Percentiles rank a stretch among this genome's conserved stretches.
phyloP scores from a whole-genome alignment of 2,797 vertebrate species.

The Myotis vivesi region DNA sequence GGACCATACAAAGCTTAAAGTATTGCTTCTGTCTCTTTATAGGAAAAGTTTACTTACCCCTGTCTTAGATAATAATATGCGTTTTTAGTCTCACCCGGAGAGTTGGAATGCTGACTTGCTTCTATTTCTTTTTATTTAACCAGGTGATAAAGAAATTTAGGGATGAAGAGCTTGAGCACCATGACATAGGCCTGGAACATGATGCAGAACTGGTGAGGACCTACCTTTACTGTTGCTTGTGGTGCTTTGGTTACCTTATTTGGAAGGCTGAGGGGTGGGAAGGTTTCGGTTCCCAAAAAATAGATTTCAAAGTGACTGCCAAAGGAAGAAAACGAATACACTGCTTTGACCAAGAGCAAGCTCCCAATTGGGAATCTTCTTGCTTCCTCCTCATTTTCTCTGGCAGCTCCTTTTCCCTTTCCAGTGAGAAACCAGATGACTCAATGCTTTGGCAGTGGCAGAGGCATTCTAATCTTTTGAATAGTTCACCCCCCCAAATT shows the following conservation, averaged over 20 bases:
- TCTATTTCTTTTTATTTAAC: not conserved
- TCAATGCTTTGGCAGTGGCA: not conserved
- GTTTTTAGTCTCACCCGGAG: not conserved
- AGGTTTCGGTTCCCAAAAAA: not conserved
- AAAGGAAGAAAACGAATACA: not conserved
- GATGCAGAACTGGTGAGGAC: slow-evolving; percentile 91
- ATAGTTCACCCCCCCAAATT: not conserved
- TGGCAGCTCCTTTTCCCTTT: not conserved
- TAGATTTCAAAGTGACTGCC: not conserved
- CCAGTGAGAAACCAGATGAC: not conserved
- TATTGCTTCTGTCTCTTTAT: not conserved
- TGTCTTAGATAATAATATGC: not conserved
- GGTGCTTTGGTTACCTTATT: not conserved
- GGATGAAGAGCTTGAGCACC: slow-evolving; percentile 96
- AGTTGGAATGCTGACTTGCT: not conserved
- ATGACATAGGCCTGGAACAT: slow-evolving; percentile 92
- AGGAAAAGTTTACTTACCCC: not conserved
- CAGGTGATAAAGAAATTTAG: slow-evolving; percentile 95
- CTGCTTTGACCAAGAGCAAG: not conserved
- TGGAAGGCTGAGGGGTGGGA: not conserved
- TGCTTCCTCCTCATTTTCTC: not conserved
- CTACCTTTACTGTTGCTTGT: rapidly evolving
- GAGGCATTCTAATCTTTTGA: not conserved
- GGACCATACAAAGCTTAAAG: not conserved
- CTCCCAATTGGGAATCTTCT: not conserved